Conservation (phyloP, 2,888 invertebrate species). For the Endomychus coccineus region DNA sequence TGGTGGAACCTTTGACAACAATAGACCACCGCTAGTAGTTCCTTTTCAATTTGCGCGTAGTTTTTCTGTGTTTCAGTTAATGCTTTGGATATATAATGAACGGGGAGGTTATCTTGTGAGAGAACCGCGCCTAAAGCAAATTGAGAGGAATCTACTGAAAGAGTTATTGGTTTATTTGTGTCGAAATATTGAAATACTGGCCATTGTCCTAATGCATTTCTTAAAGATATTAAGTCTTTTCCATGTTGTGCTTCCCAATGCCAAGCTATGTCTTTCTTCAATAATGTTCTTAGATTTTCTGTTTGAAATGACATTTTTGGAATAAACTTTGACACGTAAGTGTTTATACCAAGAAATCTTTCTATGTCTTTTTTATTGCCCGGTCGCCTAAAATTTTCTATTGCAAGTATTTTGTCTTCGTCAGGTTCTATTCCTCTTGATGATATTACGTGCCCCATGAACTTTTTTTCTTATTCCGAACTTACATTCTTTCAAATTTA, state of each 20-base stretch:
- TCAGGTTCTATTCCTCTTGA: conserved; percentile 3
- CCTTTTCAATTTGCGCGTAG: too few species aligned
- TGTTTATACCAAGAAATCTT: conserved; percentile 1
- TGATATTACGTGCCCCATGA: conserved; percentile 2
- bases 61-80: too few species aligned
- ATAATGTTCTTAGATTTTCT: not conserved
- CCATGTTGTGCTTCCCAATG: conserved; percentile 1
- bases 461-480: not conserved
- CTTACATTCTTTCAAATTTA: conserved; percentile 1
- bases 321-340: conserved; percentile 1
- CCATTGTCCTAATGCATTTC: not conserved
- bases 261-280: conserved; percentile 1
- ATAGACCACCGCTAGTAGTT: too few species aligned
- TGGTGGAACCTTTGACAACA: conserved; percentile 1
- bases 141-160: conserved; percentile 2
- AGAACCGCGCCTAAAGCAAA: not conserved
- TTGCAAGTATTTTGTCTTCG: conserved; percentile 1
- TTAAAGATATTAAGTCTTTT: not conserved
- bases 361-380: conserved; percentile 3
- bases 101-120: not conserved
- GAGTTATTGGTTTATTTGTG: conserved; percentile 1
- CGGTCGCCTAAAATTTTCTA: conserved; percentile 1
- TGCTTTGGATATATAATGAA: too few species aligned
- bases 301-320: conserved; percentile 2
- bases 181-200: conserved; percentile 4